phyloP scores from a whole-genome alignment of 2,888 invertebrate genomes.

The Heliothis peltigera region DNA sequence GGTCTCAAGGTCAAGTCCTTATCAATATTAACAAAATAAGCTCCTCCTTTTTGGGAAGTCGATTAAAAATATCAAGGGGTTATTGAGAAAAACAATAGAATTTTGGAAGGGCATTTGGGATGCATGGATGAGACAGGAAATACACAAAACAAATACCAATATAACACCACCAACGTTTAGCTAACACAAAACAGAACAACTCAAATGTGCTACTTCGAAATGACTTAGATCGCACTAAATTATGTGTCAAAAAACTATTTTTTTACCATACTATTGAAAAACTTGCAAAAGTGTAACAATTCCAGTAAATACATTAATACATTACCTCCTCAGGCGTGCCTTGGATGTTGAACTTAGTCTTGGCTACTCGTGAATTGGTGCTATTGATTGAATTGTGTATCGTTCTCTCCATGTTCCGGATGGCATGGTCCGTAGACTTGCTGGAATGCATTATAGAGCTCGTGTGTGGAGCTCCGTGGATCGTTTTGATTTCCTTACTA shows the following conservation, averaged over 20 bases:
- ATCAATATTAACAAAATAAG: too few species aligned
- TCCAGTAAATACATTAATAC: background rate
- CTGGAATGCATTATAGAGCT: slow-evolving; percentile 46
- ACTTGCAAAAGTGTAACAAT: background rate
- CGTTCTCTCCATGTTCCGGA: slow-evolving; percentile 69
- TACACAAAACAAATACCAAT: background rate
- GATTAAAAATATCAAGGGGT: too few species aligned
- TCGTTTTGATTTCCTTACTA: slow-evolving; percentile 59
- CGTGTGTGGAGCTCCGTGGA: slow-evolving; percentile 55
- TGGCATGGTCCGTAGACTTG: slow-evolving; percentile 67
- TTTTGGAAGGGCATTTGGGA: background rate
- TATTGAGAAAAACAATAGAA: too few species aligned
- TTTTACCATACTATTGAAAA: background rate
- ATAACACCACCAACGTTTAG: background rate
- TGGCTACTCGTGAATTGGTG: slow-evolving; percentile 33
- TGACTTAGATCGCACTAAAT: background rate
- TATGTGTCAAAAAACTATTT: background rate
- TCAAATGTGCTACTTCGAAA: background rate
- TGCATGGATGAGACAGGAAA: background rate
- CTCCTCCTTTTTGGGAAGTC: too few species aligned
- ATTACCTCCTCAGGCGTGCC: slow-evolving; percentile 77
- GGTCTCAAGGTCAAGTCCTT: too few species aligned
- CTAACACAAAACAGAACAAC: background rate
- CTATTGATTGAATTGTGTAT: slow-evolving; percentile 71
- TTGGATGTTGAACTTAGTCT: slow-evolving; percentile 27